Percentiles rank a stretch among this genome's conserved stretches.
Conservation (phyloP, 2,888 invertebrate genomes). For the Autographa pulchrina region DNA sequence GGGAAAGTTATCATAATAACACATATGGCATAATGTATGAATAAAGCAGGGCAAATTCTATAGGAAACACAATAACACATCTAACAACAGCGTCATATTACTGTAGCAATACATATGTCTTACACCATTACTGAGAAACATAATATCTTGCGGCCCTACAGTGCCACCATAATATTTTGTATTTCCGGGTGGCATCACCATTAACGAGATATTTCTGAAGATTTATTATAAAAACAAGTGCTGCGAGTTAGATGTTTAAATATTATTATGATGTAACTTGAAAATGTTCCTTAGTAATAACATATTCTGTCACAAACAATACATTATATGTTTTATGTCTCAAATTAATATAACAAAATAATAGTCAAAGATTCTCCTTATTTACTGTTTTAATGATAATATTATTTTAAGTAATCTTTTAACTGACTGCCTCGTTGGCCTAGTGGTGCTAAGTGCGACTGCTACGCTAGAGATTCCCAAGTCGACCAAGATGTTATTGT, state of each 20-base stretch:
- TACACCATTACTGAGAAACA: constrained; percentile 58
- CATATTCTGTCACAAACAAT: too few relatives aligned
- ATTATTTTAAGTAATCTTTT: too few relatives aligned
- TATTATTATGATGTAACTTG: too few relatives aligned
- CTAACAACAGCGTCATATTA: constrained; percentile 43
- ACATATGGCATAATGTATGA: background rate
- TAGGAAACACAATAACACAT: background rate
- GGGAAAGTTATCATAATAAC: too few relatives aligned
- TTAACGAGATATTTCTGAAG: background rate
- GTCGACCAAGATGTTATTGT: too few relatives aligned
- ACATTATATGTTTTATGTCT: too few relatives aligned
- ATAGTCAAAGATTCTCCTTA: too few relatives aligned
- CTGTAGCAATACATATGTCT: constrained; percentile 35
- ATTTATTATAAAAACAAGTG: background rate
- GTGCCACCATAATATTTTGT: constrained; percentile 12
- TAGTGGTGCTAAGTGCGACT: too few relatives aligned
- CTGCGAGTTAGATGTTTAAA: background rate
- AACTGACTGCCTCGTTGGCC: too few relatives aligned
- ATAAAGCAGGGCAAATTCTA: background rate
- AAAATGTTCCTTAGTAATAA: background rate
- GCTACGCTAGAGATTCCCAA: too few relatives aligned
- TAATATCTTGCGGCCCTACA: constrained; percentile 50
- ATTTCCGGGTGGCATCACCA: constrained; percentile 19
- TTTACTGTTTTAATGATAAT: too few relatives aligned
- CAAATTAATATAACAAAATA: too few relatives aligned